These are phyloP conservation scores for Syritta pipiens DNA, from an alignment of 2,888 invertebrate species.

Conservation along the genomic window DNA sequence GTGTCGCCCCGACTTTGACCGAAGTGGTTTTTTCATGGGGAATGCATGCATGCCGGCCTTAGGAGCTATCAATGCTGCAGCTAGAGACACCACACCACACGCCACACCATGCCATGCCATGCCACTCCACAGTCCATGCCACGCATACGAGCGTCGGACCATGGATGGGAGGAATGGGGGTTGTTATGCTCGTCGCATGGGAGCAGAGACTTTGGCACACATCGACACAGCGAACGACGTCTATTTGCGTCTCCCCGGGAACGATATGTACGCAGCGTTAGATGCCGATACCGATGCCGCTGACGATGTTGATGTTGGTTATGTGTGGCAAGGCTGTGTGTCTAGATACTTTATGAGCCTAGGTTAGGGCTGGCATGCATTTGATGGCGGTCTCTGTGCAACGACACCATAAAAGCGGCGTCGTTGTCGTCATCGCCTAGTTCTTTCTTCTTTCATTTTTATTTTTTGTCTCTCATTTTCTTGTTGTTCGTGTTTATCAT, in stretches of 20 bases:
- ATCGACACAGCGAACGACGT: conserved; percentile 24
- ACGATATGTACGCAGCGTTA: conserved; percentile 25
- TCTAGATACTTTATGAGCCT: conserved; percentile 59
- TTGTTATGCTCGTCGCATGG: conserved; percentile 19
- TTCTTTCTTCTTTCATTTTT: conserved; percentile 1
- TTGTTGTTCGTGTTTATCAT: conserved; percentile 22
- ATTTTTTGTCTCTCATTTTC: conserved; percentile 19
- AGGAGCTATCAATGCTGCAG: conserved; percentile 35
- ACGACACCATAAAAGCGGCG: conserved; percentile 29
- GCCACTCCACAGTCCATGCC: no score
- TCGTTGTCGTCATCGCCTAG: conserved; percentile 27
- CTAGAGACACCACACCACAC: neutral
- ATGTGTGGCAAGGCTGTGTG: conserved; percentile 62
- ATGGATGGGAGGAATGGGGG: no score
- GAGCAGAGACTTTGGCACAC: conserved; percentile 48
- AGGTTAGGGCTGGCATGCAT: conserved; percentile 55
- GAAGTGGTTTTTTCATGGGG: conserved; percentile 55
- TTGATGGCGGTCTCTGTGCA: conserved; percentile 39
- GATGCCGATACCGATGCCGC: neutral
- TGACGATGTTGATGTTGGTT: conserved; percentile 54
- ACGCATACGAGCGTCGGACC: no score
- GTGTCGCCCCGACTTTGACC: conserved; percentile 63
- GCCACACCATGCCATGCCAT: no score
- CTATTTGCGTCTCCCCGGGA: conserved; percentile 13
- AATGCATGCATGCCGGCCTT: conserved; percentile 27